Evolutionary conservation across 2,113 vertebrate species (phyloP).

Genomic region (Parotia lawesii): DNA sequence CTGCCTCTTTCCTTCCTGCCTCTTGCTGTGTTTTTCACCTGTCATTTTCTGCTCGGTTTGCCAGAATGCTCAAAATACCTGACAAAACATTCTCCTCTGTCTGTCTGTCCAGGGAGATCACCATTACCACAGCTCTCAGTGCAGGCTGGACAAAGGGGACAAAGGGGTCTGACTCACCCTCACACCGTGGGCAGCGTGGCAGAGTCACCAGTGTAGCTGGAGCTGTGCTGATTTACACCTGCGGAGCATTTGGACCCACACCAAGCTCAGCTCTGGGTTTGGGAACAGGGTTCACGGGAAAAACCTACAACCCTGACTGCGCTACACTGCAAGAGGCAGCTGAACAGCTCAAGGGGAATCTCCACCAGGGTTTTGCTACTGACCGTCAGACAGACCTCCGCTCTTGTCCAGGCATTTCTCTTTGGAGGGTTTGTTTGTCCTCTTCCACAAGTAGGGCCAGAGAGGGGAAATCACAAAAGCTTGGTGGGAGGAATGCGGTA

Average conservation of each 20-base stretch:
- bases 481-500: not conserved
- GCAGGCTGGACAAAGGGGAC: accelerated
- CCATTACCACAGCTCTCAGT: not conserved
- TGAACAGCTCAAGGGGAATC: not conserved
- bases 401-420: not conserved
- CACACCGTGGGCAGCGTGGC: accelerated
- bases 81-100: not conserved
- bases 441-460: not conserved
- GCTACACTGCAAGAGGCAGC: not conserved
- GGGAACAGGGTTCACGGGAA: not conserved
- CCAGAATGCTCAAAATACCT: not conserved
- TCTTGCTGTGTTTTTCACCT: not conserved
- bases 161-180: not conserved
- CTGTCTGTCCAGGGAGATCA: not conserved
- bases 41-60: not conserved
- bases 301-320: not conserved
- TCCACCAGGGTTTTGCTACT: accelerated
- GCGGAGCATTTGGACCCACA: accelerated
- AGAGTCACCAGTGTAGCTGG: not conserved
- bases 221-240: not conserved
- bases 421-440: not conserved
- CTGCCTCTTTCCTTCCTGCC: not conserved
- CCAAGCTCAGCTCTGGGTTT: not conserved
- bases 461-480: not conserved
- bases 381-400: not conserved